These are phyloP conservation scores for Antitype chi DNA, from an alignment of 2,888 invertebrate species.

Conservation along the genomic window DNA sequence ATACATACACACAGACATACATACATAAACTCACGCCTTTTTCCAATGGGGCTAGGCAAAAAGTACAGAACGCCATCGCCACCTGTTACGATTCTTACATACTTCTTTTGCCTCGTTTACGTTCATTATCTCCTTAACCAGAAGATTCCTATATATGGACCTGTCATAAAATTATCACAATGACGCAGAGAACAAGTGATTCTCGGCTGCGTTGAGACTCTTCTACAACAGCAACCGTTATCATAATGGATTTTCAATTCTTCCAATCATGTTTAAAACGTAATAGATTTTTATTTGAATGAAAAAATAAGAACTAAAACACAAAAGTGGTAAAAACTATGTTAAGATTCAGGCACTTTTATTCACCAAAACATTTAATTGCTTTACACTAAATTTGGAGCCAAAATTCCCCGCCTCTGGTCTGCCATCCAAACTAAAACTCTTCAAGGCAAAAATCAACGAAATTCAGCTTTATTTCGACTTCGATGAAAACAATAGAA, in stretches of 20 bases:
- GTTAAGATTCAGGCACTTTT: background rate
- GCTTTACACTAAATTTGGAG: background rate
- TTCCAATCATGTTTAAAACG: background rate
- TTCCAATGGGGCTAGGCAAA: no score
- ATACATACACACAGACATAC: no score
- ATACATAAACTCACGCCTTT: no score
- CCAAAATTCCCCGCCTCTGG: background rate
- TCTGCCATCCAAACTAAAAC: slow-evolving; percentile 19
- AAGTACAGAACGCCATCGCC: no score
- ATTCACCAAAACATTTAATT: slow-evolving; percentile 1
- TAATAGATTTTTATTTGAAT: background rate
- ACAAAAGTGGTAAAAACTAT: background rate
- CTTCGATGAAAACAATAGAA: slow-evolving; percentile 39
- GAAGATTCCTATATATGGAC: background rate
- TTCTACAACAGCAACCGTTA: no score
- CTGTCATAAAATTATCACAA: background rate
- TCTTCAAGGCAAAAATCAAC: slow-evolving; percentile 9
- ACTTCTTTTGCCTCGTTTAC: no score
- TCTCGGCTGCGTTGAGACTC: background rate
- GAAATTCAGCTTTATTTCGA: slow-evolving; percentile 22
- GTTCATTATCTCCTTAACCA: no score
- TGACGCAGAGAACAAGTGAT: no score
- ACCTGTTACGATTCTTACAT: no score
- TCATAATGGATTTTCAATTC: background rate
- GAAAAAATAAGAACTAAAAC: background rate